Evolutionary conservation across 2,113 vertebrate genomes (phyloP), one percentile per base, ranked within the genome.

Genomic region (Equus przewalskii): DNA sequence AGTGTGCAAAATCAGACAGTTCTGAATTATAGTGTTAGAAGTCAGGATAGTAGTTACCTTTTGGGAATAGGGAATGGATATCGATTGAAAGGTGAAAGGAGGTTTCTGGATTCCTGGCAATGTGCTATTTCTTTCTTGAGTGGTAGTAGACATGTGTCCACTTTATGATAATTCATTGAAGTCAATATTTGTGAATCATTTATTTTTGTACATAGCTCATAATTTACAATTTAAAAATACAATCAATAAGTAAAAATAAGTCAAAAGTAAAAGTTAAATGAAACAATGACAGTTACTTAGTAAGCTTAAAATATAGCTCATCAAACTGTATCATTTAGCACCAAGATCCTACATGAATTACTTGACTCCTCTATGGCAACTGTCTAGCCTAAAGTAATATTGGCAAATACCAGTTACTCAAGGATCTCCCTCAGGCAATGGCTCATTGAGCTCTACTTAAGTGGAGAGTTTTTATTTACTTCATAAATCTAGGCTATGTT

Each of bases 381-480:
- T 22, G 33, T 51, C 19, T 65, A 51, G 7, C 76, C 41, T 69
- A 75, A 33, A 58, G 24, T 49, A 91, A 81, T 91, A 91, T 69
- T 60, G 60, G 28, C 26, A 83, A 56, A 60, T 82, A 51, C 46
- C 44, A 49, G 1, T 88, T 91, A 81, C 62, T 76, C 60, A 88
- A 54, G 26, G 33, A 28, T 62, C 6, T 8, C 41, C 49, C 26
- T n/a, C 22, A 81, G 75, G 41, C 67, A 70, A 0, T 76, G 44
- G 19, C n/a, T 83, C n/a, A 76, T 36, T 13, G 33, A 70, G 41
- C 21, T 82, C 92, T 92, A 72, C 84, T 84, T 84, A 62, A 69
- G 49, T 54, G 44, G 28, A 44, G 67, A 46, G 19, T 21, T 91
- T 94, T 75, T 91, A 91, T 94, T 94, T 87, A 69, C 41, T 82